phyloP scores from a whole-genome alignment of 2,797 vertebrate genomes.

The Myripristis jacobus region DNA sequence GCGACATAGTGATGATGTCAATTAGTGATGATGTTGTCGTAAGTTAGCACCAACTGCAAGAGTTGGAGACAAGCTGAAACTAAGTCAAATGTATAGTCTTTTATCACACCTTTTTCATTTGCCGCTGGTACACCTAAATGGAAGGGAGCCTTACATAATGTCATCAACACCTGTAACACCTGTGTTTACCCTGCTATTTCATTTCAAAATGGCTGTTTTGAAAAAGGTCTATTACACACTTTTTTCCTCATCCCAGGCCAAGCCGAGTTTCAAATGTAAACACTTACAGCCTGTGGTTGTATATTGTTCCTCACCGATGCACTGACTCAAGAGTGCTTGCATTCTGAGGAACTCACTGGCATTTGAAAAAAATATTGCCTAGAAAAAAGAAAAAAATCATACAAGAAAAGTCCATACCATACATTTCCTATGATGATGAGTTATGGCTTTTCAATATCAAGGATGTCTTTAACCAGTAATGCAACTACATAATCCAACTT shows the following conservation, averaged over 20 bases:
- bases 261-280: constrained; percentile 40
- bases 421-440: not conserved
- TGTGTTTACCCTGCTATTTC: no score
- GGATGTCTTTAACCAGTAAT: not conserved
- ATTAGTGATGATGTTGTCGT: no score
- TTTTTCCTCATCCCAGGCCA: constrained; percentile 1
- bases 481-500: not conserved
- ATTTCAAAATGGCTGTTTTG: no score
- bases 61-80: not conserved
- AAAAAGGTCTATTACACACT: no score
- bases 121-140: no score
- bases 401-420: no score
- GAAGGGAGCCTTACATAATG: no score
- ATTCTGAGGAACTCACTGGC: not conserved
- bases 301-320: constrained; percentile 3
- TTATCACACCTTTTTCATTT: constrained; percentile 6
- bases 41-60: not conserved
- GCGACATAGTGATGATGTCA: no score
- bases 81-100: not conserved
- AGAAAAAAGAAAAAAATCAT: constrained; percentile 7
- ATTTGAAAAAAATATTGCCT: constrained; percentile 5
- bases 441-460: constrained; percentile 34
- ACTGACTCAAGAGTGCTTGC: constrained; percentile 8
- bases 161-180: no score
- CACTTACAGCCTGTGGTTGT: constrained; percentile 34